Percentiles rank a stretch among this genome's conserved stretches.
These are phyloP conservation scores for Clepsis dumicolana DNA, from an alignment of 2,888 invertebrate species.

Conservation along the genomic window DNA sequence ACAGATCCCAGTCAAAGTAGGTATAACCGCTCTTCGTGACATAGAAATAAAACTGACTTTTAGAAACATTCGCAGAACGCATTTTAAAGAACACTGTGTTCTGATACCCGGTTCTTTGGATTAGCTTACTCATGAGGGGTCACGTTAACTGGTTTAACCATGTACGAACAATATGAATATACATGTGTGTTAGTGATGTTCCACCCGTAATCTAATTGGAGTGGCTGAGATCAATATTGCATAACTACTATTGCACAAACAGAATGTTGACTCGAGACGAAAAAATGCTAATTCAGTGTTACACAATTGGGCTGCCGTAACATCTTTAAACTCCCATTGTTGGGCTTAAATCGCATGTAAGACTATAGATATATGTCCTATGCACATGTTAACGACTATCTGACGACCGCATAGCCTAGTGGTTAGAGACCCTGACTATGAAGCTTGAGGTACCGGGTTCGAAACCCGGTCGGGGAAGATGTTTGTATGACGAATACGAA, in stretches of 20 bases:
- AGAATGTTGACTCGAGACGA: conserved; percentile 21
- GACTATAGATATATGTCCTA: too few relatives aligned
- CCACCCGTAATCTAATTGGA: conserved; percentile 40
- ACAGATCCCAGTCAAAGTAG: not conserved
- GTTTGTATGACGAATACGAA: too few relatives aligned
- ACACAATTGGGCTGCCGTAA: conserved; percentile 22
- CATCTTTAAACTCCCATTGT: too few relatives aligned
- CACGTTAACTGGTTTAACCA: not conserved
- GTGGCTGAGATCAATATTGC: conserved; percentile 35
- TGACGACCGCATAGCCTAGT: too few relatives aligned
- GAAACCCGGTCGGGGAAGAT: too few relatives aligned
- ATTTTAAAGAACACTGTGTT: not conserved
- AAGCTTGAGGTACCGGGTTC: too few relatives aligned
- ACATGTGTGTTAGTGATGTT: conserved; percentile 4
- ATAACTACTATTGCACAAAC: conserved; percentile 31
- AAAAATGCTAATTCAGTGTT: conserved; percentile 3
- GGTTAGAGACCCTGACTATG: too few relatives aligned
- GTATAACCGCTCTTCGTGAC: not conserved
- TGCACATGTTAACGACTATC: too few relatives aligned
- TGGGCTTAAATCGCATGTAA: too few relatives aligned
- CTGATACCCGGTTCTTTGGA: not conserved
- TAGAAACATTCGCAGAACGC: not conserved
- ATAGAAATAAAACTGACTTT: conserved; percentile 7
- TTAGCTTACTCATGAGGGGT: not conserved
- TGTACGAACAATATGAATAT: not conserved